A percentile compares a stretch with the other conserved stretches of the same genome.
Conservation (phyloP, 2,113 vertebrate species). For the Perca schrenkii region DNA sequence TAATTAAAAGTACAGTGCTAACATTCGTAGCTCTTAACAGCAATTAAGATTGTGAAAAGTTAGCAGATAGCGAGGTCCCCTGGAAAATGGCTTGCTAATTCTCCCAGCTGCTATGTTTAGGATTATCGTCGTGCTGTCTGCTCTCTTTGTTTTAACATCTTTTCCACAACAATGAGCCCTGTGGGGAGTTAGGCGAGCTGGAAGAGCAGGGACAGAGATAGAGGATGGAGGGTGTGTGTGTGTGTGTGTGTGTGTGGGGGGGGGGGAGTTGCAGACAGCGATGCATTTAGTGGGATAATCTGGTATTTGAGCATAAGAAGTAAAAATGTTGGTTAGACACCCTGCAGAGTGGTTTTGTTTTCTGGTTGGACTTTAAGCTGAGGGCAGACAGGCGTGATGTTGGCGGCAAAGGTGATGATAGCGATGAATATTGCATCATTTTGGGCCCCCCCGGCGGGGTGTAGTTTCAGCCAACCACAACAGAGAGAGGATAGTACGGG, state of each 20-base stretch:
- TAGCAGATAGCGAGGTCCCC: constrained; percentile 20
- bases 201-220: constrained; percentile 49
- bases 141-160: constrained; percentile 78
- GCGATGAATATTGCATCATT: constrained; percentile 14
- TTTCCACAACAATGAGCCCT: constrained; percentile 77
- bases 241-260: too few relatives aligned
- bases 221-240: neutral
- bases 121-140: constrained; percentile 76
- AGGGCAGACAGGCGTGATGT: constrained; percentile 33
- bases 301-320: constrained; percentile 61
- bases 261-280: constrained; percentile 7
- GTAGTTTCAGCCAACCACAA: neutral
- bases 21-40: neutral
- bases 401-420: constrained; percentile 27
- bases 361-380: constrained; percentile 39
- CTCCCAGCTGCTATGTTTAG: constrained; percentile 73
- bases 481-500: constrained; percentile 8
- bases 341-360: constrained; percentile 56
- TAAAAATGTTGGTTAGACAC: constrained; percentile 57
- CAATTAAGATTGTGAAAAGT: constrained; percentile 25
- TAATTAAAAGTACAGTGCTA: constrained; percentile 1
- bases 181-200: constrained; percentile 60
- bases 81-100: constrained; percentile 62
- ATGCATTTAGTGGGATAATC: constrained; percentile 72
- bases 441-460: neutral